Conservation (phyloP, 2,888 invertebrate genomes). For the Hemaris fuciformis region DNA sequence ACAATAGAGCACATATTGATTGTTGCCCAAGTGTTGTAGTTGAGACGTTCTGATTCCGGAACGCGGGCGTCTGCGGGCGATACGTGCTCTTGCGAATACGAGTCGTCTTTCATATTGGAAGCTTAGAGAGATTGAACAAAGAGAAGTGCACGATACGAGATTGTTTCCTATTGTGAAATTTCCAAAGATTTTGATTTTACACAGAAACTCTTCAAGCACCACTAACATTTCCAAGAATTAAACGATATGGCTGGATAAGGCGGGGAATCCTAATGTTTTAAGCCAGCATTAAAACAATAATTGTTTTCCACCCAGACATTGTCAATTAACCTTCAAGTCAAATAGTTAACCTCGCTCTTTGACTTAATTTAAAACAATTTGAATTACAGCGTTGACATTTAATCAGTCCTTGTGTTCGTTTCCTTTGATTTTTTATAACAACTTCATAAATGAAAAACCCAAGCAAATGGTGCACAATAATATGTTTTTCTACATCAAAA, state of each 20-base stretch:
- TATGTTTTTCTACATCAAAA: neutral
- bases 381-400: neutral
- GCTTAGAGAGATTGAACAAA: slow-evolving; percentile 52
- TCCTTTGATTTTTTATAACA: neutral
- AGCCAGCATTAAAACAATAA: neutral
- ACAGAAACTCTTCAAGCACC: neutral
- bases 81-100: slow-evolving; percentile 49
- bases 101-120: slow-evolving; percentile 59
- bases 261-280: too few relatives aligned
- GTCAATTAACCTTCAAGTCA: slow-evolving; percentile 5
- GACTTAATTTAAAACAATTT: slow-evolving; percentile 3
- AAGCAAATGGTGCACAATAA: neutral
- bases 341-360: slow-evolving; percentile 3
- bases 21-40: slow-evolving; percentile 35
- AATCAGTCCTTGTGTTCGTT: neutral
- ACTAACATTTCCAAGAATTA: neutral
- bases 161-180: slow-evolving; percentile 28
- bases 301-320: neutral
- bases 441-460: too few relatives aligned
- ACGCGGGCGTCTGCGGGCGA: slow-evolving; percentile 32
- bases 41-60: slow-evolving; percentile 37
- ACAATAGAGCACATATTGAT: slow-evolving; percentile 52
- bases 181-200: slow-evolving; percentile 13
- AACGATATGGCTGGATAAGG: neutral
- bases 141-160: slow-evolving; percentile 33